These are phyloP conservation scores for Thereva unica DNA, from an alignment of 2,888 invertebrate species.

Conservation along the genomic window DNA sequence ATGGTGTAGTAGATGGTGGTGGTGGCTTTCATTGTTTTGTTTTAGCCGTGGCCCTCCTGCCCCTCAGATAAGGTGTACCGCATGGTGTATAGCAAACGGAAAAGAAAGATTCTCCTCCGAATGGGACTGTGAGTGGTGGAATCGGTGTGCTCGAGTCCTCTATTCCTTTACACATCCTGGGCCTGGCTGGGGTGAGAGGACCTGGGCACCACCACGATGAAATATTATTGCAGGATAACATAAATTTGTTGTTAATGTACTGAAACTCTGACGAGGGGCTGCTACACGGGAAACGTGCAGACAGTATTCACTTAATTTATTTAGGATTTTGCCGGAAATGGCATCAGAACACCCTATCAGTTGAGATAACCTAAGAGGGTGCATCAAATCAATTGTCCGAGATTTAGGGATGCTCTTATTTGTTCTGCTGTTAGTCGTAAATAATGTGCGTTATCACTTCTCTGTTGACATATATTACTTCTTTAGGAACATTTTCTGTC, in stretches of 20 bases:
- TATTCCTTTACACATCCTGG: background rate
- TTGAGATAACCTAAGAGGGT: slow-evolving; percentile 33
- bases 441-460: slow-evolving; percentile 13
- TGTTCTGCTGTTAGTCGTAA: slow-evolving; percentile 4
- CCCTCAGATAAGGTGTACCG: slow-evolving; percentile 2
- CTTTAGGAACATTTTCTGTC: too few species aligned
- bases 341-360: slow-evolving; percentile 37
- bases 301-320: slow-evolving; percentile 43
- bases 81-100: background rate
- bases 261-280: slow-evolving; percentile 35
- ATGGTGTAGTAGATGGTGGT: background rate
- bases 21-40: slow-evolving; percentile 15
- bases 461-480: background rate
- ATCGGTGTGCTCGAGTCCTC: slow-evolving; percentile 24
- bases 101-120: slow-evolving; percentile 3
- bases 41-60: background rate
- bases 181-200: slow-evolving; percentile 2
- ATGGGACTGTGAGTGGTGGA: slow-evolving; percentile 33
- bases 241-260: slow-evolving; percentile 44
- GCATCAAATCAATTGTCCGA: slow-evolving; percentile 35
- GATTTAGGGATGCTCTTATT: slow-evolving; percentile 13
- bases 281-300: slow-evolving; percentile 33
- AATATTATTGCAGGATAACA: slow-evolving; percentile 43
- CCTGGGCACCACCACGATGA: slow-evolving; percentile 33
- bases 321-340: slow-evolving; percentile 41